Evolutionary conservation across 2,888 invertebrate genomes (phyloP).

Genomic region (Xestoiulus laeticollis): DNA sequence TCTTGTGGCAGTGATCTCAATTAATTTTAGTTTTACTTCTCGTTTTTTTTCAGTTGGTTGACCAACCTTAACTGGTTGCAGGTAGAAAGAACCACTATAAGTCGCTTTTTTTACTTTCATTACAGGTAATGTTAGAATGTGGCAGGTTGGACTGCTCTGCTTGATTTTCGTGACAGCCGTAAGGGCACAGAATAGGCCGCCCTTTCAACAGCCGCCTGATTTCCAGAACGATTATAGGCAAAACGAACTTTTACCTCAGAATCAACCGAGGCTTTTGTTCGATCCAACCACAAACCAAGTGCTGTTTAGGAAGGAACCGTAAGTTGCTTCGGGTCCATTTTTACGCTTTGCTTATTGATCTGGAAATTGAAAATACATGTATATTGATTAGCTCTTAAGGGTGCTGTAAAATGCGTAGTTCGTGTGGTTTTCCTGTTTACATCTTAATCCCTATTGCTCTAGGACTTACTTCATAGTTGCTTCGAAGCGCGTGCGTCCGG

Average conservation of each 20-base stretch:
- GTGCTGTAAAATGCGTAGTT: too few species aligned
- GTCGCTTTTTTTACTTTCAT: conserved; percentile 3
- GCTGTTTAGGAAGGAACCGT: conserved; percentile 52
- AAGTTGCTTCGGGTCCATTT: neutral
- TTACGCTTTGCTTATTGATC: neutral
- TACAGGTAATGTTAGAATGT: conserved; percentile 55
- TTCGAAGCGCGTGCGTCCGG: conserved; percentile 88
- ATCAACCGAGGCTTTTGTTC: conserved; percentile 19
- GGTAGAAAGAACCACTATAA: neutral
- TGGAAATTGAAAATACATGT: too few species aligned
- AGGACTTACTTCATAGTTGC: conserved; percentile 94
- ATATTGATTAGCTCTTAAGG: too few species aligned
- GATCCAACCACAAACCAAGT: conserved; percentile 51
- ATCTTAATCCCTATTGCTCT: conserved; percentile 60
- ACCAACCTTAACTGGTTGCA: neutral
- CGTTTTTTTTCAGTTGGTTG: neutral
- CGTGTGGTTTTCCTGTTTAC: neutral
- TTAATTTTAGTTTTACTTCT: neutral
- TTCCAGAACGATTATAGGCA: neutral
- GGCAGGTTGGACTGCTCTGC: conserved; percentile 50
- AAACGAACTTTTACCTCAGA: neutral
- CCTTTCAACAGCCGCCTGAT: conserved; percentile 6
- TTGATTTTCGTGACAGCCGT: conserved; percentile 45
- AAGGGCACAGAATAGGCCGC: conserved; percentile 29
- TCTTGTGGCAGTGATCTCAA: neutral